Evolutionary conservation across 2,797 vertebrate species (phyloP), one percentile per base, ranked within the genome.

Genomic region (Epinephelus malabaricus): DNA sequence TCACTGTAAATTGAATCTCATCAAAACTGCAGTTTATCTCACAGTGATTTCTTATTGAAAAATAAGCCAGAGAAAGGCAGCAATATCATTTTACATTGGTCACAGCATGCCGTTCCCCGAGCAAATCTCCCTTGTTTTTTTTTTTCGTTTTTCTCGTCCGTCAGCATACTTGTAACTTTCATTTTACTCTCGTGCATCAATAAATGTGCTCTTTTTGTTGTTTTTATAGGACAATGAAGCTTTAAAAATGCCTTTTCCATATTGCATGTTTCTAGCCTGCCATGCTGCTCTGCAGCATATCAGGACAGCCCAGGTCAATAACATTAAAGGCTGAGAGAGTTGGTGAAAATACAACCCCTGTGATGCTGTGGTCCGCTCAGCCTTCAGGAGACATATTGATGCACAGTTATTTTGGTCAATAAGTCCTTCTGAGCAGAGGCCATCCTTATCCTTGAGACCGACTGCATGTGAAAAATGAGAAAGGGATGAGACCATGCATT

Each of bases 341-440:
- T 78, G 82, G 90, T 91, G 85, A 93, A 94, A 93, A 95, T 92
- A 91, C 91, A 94, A 89, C 80, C 90, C 78, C 83, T 90, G 86
- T 86, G 90, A 91, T 80, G 87, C 88, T 54, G 78, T 85, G 86
- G 89, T 82, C 87, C 81, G 85, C 92, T 90, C 88, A 92, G 94
- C 93, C 94, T 95, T 93, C 89, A 84, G 93, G 94, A 92, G 93
- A 93, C 90, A 88, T 95, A 95, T 95, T 95, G 93, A 95, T 88
- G 92, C 91, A 91, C 85, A 83, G 93, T 94, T 94, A 95, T 96
- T 95, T 95, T 94, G 91, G 94, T 96, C 95, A 96, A 95, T 96
- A 95, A 92, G 92, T 95, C 92, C 88, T 91, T 94, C 93, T 94
- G 88, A 94, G 93, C 84, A 91, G 90, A 94, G 91, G 84, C 92